phyloP scores from a whole-genome alignment of 2,888 invertebrate species.

The Acrobasis repandana region DNA sequence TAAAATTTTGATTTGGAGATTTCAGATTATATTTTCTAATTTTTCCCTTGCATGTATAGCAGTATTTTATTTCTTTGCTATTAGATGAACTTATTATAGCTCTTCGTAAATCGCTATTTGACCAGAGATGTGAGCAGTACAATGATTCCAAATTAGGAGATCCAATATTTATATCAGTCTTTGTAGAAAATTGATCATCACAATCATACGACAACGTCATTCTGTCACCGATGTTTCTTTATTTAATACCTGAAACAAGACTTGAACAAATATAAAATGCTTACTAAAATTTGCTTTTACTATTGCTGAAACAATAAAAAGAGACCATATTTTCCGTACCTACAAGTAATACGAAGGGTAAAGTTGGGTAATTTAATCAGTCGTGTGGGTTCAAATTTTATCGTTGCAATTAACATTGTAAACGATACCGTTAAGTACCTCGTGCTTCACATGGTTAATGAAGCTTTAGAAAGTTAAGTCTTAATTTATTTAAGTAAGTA shows the following conservation, averaged over 20 bases:
- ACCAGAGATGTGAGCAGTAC: conserved; percentile 73
- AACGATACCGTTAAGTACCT: conserved; percentile 32
- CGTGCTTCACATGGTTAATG: background rate
- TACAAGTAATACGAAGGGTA: conserved; percentile 8
- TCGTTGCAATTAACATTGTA: conserved; percentile 40
- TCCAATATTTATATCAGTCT: conserved; percentile 47
- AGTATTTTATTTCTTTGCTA: conserved; percentile 61
- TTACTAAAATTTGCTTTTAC: background rate
- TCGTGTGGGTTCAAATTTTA: conserved; percentile 28
- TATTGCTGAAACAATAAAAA: background rate
- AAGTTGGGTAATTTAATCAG: conserved; percentile 16
- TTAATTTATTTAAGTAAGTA: background rate
- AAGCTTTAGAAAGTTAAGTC: conserved; percentile 15
- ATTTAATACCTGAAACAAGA: conserved; percentile 43
- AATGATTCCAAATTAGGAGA: conserved; percentile 65
- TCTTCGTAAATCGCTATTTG: conserved; percentile 61
- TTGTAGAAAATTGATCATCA: conserved; percentile 48
- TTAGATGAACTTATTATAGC: conserved; percentile 59
- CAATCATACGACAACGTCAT: conserved; percentile 62
- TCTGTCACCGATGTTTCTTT: conserved; percentile 36
- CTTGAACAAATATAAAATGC: background rate
- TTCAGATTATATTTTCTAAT: conserved; percentile 73
- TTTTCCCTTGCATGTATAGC: conserved; percentile 72
- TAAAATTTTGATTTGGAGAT: conserved; percentile 53
- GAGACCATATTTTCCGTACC: background rate